Percentiles rank a stretch among this genome's conserved stretches.
Conservation (phyloP, 2,888 invertebrate genomes). For the Cremastinae sp. region DNA sequence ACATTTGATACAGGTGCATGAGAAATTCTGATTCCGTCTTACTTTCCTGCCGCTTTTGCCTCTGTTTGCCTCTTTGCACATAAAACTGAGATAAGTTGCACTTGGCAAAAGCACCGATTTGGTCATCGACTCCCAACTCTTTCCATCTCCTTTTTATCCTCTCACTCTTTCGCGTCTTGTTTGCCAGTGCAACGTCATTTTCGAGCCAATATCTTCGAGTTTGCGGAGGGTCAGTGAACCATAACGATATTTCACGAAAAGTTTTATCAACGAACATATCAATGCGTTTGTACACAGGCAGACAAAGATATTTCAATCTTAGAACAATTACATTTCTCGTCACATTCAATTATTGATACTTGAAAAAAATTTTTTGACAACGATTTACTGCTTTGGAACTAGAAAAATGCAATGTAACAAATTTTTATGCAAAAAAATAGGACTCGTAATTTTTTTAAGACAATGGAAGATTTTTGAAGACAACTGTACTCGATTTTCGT, state of each 20-base stretch:
- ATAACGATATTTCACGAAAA: slow-evolving; percentile 36
- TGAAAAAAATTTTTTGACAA: no score
- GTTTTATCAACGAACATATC: slow-evolving; percentile 22
- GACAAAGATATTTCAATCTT: neutral
- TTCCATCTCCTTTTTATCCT: neutral
- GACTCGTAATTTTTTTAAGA: neutral
- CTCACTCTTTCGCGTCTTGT: slow-evolving; percentile 7
- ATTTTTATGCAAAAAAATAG: no score
- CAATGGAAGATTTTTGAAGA: neutral
- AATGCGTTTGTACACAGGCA: neutral
- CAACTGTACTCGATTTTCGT: neutral
- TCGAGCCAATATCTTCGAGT: slow-evolving; percentile 39
- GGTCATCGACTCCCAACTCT: slow-evolving; percentile 41
- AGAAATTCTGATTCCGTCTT: slow-evolving; percentile 13
- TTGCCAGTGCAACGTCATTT: slow-evolving; percentile 39
- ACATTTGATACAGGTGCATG: slow-evolving; percentile 46
- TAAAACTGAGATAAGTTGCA: slow-evolving; percentile 39
- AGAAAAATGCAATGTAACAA: no score
- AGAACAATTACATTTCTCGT: neutral
- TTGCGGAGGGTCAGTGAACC: slow-evolving; percentile 51
- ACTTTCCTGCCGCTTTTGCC: slow-evolving; percentile 17
- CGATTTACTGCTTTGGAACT: no score
- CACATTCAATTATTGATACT: no score
- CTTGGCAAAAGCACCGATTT: slow-evolving; percentile 47
- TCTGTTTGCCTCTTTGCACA: neutral